These are phyloP conservation scores for Prostheceraeus crozeri DNA, from an alignment of 2,888 invertebrate genomes.

Conservation along the genomic window DNA sequence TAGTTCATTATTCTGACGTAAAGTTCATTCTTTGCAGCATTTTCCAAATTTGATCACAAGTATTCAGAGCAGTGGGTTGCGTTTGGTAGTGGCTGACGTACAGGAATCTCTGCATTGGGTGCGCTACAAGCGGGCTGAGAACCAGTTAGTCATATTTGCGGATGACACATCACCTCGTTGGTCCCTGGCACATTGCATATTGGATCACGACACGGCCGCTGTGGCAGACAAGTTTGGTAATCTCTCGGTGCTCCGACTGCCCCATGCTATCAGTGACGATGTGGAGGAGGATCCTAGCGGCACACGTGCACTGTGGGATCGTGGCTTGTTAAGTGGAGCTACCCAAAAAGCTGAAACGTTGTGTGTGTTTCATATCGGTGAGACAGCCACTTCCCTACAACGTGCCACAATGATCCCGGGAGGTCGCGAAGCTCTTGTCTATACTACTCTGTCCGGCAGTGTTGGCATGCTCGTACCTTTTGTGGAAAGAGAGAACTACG, in stretches of 20 bases:
- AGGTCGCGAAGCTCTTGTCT: conserved; percentile 88
- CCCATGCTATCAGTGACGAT: conserved; percentile 85
- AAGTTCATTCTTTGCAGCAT: conserved; percentile 67
- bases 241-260: conserved; percentile 66
- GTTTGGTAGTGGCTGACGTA: conserved; percentile 87
- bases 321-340: conserved; percentile 81
- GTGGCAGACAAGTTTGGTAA: conserved; percentile 97
- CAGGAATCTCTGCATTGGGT: conserved; percentile 88
- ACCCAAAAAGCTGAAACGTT: conserved; percentile 76
- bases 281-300: conserved; percentile 99
- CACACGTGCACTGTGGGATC: conserved; percentile 85
- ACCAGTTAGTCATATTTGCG: conserved; percentile 92
- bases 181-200: conserved; percentile 79
- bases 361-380: conserved; percentile 87
- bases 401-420: conserved; percentile 92
- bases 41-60: conserved; percentile 88
- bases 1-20: no score
- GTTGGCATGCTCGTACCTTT: conserved; percentile 57
- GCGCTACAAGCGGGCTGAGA: conserved; percentile 84
- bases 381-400: conserved; percentile 86
- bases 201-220: conserved; percentile 93
- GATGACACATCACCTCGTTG: conserved; percentile 95
- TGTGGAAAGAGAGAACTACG: conserved; percentile 68
- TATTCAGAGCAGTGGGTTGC: conserved; percentile 83
- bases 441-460: conserved; percentile 77